phyloP scores from a whole-genome alignment of 2,797 vertebrate genomes.

The Clarias laeviceps region DNA sequence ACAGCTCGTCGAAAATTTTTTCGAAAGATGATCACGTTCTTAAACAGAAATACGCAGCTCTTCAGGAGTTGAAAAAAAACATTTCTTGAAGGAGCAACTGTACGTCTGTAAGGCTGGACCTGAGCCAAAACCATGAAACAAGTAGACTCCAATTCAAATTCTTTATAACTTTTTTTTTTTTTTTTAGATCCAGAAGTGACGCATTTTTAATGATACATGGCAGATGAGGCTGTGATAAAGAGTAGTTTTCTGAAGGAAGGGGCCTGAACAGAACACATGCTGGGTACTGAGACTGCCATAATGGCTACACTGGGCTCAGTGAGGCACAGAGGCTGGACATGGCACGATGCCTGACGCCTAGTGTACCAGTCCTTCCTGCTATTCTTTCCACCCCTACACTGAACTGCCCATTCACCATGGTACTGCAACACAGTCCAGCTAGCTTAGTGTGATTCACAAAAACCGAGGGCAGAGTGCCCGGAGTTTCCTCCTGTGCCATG shows the following conservation, averaged over 20 bases:
- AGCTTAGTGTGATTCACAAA: constrained; percentile 69
- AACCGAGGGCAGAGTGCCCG: constrained; percentile 68
- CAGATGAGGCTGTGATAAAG: constrained; percentile 21
- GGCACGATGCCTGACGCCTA: constrained; percentile 49
- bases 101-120: constrained; percentile 17
- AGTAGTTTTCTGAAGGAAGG: constrained; percentile 33
- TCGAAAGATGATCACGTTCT: constrained; percentile 33
- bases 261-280: constrained; percentile 16
- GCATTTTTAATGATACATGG: constrained; percentile 15
- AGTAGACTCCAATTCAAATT: not conserved
- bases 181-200: not conserved
- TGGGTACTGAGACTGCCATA: constrained; percentile 29
- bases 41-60: not conserved
- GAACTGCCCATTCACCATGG: constrained; percentile 75
- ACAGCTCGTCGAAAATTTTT: constrained; percentile 16
- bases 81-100: not conserved
- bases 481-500: constrained; percentile 63
- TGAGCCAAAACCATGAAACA: constrained; percentile 22
- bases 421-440: constrained; percentile 65
- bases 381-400: constrained; percentile 62
- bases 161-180: not conserved
- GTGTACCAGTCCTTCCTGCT: constrained; percentile 34
- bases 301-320: constrained; percentile 43
- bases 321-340: constrained; percentile 51
- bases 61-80: not conserved